A percentile compares a stretch with the other conserved stretches of the same genome.
Evolutionary conservation across 2,797 vertebrate genomes (phyloP).

Genomic region (Sebastes vulpes): DNA sequence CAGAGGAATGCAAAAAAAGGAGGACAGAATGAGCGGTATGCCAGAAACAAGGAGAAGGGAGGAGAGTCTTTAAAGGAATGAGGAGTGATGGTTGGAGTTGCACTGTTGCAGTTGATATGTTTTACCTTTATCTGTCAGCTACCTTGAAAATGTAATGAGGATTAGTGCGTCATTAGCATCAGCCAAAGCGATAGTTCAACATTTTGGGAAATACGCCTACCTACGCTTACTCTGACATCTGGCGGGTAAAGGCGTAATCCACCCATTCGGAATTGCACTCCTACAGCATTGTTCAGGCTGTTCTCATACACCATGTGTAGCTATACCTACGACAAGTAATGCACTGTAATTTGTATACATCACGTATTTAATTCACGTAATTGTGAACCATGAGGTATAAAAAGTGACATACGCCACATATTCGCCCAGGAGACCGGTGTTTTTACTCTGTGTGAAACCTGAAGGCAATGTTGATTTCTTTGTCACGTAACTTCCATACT

Average conservation of each 20-base stretch:
- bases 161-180: not conserved
- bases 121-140: not conserved
- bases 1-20: not conserved
- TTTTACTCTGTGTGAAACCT: too few species aligned
- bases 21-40: not conserved
- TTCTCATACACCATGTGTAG: too few species aligned
- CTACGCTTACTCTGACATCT: not conserved
- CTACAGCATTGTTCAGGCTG: not conserved
- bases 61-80: not conserved
- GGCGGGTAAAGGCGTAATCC: too few species aligned
- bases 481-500: too few species aligned
- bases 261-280: not conserved
- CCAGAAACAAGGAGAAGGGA: not conserved
- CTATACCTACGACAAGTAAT: too few species aligned
- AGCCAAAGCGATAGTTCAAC: too few species aligned
- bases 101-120: not conserved
- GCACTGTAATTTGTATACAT: too few species aligned
- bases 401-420: rapidly evolving
- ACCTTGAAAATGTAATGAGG: not conserved
- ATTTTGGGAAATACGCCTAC: too few species aligned
- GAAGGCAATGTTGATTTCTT: too few species aligned
- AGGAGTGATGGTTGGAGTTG: not conserved
- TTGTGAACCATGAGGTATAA: too few species aligned
- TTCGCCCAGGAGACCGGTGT: too few species aligned
- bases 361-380: too few species aligned